Evolutionary conservation across 2,888 invertebrate species (phyloP).

Genomic region (Lithophane leautieri): DNA sequence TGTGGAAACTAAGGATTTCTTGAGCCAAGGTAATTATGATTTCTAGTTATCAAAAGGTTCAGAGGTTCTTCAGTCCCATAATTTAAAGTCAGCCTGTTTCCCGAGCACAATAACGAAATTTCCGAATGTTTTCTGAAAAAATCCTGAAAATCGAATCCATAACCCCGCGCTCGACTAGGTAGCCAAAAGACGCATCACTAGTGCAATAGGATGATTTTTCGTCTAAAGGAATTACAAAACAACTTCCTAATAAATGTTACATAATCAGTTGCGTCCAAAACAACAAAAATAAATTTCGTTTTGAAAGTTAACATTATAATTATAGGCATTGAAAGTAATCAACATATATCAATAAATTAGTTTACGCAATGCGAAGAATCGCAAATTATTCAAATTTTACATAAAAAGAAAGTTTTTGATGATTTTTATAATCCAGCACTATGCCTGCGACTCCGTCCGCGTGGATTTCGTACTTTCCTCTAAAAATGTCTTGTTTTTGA

Average conservation of each 20-base stretch:
- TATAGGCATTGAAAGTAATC: background rate
- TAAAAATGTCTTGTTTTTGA: too few species aligned
- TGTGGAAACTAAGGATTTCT: conserved; percentile 73
- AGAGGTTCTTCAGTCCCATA: background rate
- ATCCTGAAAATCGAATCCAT: background rate
- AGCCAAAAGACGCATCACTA: background rate
- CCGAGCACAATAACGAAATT: background rate
- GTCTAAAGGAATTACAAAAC: background rate
- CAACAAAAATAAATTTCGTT: background rate
- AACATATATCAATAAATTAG: background rate
- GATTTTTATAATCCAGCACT: background rate
- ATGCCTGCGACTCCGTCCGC: too few species aligned
- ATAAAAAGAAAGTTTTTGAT: background rate
- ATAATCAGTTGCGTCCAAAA: conserved; percentile 12
- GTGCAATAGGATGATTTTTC: background rate
- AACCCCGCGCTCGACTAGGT: background rate
- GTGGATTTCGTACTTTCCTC: too few species aligned
- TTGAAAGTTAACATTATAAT: too few species aligned
- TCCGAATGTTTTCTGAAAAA: background rate
- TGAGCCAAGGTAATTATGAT: conserved; percentile 77
- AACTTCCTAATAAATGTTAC: background rate
- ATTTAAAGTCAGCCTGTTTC: background rate
- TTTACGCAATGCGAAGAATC: background rate
- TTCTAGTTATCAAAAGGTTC: background rate
- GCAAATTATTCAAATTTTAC: background rate